Base-by-base conservation (phyloP, 2,113 vertebrate species). In the Eudyptes chrysolophus region DNA sequence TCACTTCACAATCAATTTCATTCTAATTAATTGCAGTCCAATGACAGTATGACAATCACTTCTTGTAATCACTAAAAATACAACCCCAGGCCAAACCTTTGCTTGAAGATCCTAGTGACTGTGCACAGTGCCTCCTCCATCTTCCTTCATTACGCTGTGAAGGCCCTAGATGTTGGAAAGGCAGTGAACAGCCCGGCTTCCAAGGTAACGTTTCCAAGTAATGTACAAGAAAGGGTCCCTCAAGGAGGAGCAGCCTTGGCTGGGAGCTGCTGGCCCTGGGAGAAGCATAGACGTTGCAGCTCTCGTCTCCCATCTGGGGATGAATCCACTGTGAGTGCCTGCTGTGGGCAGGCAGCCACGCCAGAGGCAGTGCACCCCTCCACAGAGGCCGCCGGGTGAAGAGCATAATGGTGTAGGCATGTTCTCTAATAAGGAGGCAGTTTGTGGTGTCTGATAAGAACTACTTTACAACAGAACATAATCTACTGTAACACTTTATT, bases 401-500 rank as follows among this genome's bases (percentile, higher is more conserved):
- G 55, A 51, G 55, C 10, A 36, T 48, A 40, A 58, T 42, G 68
- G 46, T 52, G 62, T 14, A n/a, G 70, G 20, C 62, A 36, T 32
- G 70, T 34, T 71, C 71, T 77, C 38, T 85, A 71, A 49, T 10
- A 87, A 75, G 76, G 60, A 95, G 54, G 87, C 77, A 80, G 72
- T 94, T 95, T 66, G 74, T 85, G 83, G 74, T 52, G 62, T 40
- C 66, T 86, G 92, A 62, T 92, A 89, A 89, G 94, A 92, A 76
- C 87, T 84, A 49, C 80, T 96, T 94, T 65, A 62, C 79, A 82
- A 72, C 48, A 65, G 87, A 85, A 52, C 85, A 90, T 87, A 83
- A 95, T 96, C 95, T 76, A 69, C 92, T 96, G 89, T 95, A 97
- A 84, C 92, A 95, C 94, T 97, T 98, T 91, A 96, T 97, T 97